Conservation (phyloP, 2,113 vertebrate species). For the Herpailurus yagouaroundi region DNA sequence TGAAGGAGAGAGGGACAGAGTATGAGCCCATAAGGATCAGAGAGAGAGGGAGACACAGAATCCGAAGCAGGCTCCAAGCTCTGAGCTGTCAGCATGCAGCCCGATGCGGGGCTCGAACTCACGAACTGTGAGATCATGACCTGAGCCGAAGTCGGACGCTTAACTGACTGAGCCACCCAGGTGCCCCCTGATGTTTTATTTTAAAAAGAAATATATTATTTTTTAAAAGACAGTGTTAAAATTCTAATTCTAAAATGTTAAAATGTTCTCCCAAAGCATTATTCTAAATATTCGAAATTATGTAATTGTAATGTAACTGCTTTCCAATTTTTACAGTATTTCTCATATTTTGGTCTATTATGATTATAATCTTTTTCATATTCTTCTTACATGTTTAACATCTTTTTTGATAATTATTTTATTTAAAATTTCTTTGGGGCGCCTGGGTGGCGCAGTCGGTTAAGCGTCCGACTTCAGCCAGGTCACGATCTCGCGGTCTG, state of each 20-base stretch:
- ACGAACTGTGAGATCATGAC: too few relatives aligned
- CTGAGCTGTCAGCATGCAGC: too few relatives aligned
- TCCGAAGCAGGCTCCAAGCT: too few relatives aligned
- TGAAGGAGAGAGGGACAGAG: too few relatives aligned
- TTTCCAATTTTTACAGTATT: not conserved
- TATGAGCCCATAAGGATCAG: too few relatives aligned
- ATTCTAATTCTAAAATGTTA: constrained; percentile 21
- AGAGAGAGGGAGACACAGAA: too few relatives aligned
- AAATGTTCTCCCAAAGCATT: not conserved
- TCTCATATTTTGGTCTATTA: not conserved
- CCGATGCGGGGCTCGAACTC: too few relatives aligned
- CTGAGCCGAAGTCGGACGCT: too few relatives aligned
- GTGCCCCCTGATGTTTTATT: not conserved
- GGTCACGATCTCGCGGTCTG: too few relatives aligned
- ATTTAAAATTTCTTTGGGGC: constrained; percentile 27
- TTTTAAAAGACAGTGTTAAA: not conserved
- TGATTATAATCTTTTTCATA: not conserved
- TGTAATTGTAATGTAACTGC: not conserved
- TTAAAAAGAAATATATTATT: not conserved
- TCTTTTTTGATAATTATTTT: not conserved
- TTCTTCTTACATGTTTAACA: not conserved
- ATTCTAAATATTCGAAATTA: constrained; percentile 10
- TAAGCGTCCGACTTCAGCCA: too few relatives aligned
- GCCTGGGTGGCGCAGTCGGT: too few relatives aligned
- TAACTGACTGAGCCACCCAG: too few relatives aligned